These are phyloP conservation scores for Dendronephthya gigantea DNA, from an alignment of 64 coral and sea anemone species.

Conservation along the genomic window DNA sequence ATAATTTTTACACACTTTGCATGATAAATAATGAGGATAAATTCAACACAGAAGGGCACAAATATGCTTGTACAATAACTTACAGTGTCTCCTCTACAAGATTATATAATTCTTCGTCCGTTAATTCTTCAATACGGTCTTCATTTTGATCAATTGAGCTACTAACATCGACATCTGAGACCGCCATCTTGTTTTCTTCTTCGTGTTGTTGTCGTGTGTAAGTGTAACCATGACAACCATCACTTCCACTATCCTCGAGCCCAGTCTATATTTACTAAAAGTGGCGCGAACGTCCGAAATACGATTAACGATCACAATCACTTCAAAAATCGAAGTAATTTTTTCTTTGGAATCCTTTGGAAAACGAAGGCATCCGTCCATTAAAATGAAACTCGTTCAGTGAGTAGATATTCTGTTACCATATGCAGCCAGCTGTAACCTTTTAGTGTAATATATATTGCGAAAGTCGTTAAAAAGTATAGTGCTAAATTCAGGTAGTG, in stretches of 20 bases:
- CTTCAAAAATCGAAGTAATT: not conserved
- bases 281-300: not conserved
- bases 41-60: not conserved
- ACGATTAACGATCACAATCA: not conserved
- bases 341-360: conserved; percentile 16
- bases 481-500: not conserved
- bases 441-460: not conserved
- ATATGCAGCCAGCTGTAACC: not conserved
- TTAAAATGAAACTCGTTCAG: conserved; percentile 11
- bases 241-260: not conserved
- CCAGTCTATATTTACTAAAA: not conserved
- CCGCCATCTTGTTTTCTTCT: conserved; percentile 71
- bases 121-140: conserved; percentile 70
- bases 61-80: not conserved
- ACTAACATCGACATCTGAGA: conserved; percentile 79
- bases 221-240: conserved; percentile 59
- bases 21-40: not conserved
- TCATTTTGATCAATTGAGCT: conserved; percentile 96
- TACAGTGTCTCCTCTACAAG: conserved; percentile 89
- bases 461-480: not conserved
- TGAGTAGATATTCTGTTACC: not conserved
- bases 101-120: conserved; percentile 84
- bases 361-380: not conserved
- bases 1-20: not conserved
- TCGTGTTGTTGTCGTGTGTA: not conserved